Evolutionary conservation across 2,888 invertebrate species (phyloP).

Genomic region (Campopleginae sp.): DNA sequence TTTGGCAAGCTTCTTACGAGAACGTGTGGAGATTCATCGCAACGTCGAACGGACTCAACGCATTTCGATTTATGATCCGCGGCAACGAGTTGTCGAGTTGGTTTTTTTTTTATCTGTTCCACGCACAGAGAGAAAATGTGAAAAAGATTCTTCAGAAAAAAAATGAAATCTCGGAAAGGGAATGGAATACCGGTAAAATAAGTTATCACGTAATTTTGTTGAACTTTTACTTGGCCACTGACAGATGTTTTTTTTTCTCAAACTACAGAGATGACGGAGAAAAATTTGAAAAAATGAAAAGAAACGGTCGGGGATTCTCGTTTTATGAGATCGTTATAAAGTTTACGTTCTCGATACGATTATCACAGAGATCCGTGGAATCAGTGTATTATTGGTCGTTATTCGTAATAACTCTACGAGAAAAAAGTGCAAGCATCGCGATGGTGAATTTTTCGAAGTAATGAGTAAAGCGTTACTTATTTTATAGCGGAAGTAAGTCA

Average conservation of each 20-base stretch:
- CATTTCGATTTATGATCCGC: constrained; percentile 64
- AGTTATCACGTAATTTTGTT: constrained; percentile 39
- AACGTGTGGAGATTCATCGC: constrained; percentile 55
- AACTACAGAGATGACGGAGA: constrained; percentile 33
- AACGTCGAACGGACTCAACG: constrained; percentile 60
- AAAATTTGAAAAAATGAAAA: neutral
- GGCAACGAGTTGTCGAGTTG: constrained; percentile 51
- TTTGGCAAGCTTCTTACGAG: constrained; percentile 34
- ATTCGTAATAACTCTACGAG: neutral
- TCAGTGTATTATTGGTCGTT: constrained; percentile 6
- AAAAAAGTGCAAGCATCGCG: neutral
- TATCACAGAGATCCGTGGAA: neutral
- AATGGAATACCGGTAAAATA: constrained; percentile 20
- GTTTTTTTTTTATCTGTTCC: constrained; percentile 10
- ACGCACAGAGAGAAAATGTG: constrained; percentile 6
- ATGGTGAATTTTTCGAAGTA: neutral
- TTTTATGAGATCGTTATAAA: constrained; percentile 24
- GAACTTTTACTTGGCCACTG: constrained; percentile 16
- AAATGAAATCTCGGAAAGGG: neutral
- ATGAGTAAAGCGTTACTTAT: too few relatives aligned
- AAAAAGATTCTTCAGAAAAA: constrained; percentile 34
- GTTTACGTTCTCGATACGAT: neutral
- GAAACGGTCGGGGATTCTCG: neutral
- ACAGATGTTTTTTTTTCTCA: constrained; percentile 11
- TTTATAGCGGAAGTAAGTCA: too few relatives aligned